Conservation (phyloP, 2,113 vertebrate species). For the Phaethon lepturus region DNA sequence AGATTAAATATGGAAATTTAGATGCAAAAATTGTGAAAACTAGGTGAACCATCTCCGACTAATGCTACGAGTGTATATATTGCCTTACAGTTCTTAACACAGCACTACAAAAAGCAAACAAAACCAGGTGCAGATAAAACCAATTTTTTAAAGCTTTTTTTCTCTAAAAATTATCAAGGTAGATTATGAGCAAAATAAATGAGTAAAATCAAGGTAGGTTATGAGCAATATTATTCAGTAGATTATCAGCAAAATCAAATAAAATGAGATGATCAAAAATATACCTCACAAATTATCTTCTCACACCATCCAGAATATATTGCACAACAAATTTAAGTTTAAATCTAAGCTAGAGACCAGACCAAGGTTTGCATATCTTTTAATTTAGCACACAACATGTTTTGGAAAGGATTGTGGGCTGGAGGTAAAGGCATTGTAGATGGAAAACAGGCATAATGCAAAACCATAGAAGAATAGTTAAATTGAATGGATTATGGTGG, state of each 20-base stretch:
- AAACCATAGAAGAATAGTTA: not conserved
- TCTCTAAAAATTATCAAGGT: not conserved
- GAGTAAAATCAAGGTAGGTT: not conserved
- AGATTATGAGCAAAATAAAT: not conserved
- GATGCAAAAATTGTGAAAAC: not conserved
- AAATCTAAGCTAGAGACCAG: not conserved
- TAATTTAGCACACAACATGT: not conserved
- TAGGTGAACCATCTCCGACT: not conserved
- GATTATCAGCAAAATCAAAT: not conserved
- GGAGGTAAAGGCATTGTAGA: not conserved
- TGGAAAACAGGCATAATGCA: not conserved
- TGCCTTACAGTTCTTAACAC: not conserved
- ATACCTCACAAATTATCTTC: not conserved
- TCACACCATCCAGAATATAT: not conserved
- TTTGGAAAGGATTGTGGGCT: not conserved
- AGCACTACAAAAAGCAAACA: not conserved
- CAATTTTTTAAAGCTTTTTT: not conserved
- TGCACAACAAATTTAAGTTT: not conserved
- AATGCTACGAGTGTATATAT: not conserved
- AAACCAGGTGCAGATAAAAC: not conserved
- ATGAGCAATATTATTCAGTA: not conserved
- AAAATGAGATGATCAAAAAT: not conserved
- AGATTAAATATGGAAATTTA: not conserved
- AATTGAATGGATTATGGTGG: not conserved
- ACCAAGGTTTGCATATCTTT: not conserved